Evolutionary conservation across 2,888 invertebrate species (phyloP), one percentile per base, ranked within the genome.

Genomic region (Lysandra bellargus): DNA sequence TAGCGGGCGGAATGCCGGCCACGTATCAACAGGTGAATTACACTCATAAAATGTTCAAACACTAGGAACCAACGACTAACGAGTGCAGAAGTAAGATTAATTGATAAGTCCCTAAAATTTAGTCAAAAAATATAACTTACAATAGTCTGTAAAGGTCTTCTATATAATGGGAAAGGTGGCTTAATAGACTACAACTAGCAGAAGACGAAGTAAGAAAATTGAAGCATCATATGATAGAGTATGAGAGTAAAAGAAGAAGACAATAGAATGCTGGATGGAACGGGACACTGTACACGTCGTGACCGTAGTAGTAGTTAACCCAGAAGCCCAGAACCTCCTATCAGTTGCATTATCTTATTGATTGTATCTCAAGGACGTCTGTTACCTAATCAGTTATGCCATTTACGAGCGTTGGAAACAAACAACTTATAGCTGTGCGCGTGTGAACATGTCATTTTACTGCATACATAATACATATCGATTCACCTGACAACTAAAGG

Each of bases 361-460:
- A 49, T 49, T 49, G 23, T 75, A 75, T 57, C 57, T 23, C 76
- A 76, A 76, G 76, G 76, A 53, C 76, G 57, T 76, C 57, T 76
- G 76, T 76, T 76, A 53, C 53, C 49, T 75, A 75, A 75, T 75
- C 75, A 75, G 44, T 44, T 75, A 75, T 75, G 49, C 44, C 23
- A 75, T 74, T 40, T 44, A 44, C n/a, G 5, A 74, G 74, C 40
- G 74, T 74, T 44, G 44, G 74, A 44, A 74, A 69, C 33, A 69
- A 33, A 69, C 33, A 69, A 69, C 14, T 69, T 33, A 33, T 14
- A 69, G 33, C 69, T 69, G 33, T 69, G 69, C 14, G 69, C 33
- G 69, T 64, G 64, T 33, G 33, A 69, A 69, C 69, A 69, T 69
- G 69, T 69, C 69, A 69, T 69, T 37, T 33, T 69, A 14, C 69